These are phyloP conservation scores for Cherax quadricarinatus DNA, from an alignment of 1,140 invertebrate genomes.

Conservation along the genomic window DNA sequence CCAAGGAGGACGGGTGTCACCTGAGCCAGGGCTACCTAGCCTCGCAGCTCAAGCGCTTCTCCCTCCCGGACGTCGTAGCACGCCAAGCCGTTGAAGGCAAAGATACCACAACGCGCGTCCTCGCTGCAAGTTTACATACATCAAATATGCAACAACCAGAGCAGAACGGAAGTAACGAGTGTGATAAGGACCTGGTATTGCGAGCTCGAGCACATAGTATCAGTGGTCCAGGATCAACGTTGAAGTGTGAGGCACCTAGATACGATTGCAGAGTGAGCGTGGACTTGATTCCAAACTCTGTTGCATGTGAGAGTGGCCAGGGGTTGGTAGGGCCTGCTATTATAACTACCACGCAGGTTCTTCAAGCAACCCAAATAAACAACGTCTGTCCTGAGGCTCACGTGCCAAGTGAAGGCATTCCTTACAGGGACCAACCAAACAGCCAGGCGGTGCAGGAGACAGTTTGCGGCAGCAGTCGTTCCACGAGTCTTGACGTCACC, in stretches of 20 bases:
- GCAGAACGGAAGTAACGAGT: background rate
- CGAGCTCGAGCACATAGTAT: background rate
- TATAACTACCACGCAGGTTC: background rate
- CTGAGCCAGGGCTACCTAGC: background rate
- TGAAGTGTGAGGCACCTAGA: background rate
- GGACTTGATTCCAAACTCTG: background rate
- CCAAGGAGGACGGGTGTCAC: background rate
- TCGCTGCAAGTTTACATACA: background rate
- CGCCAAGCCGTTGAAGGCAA: background rate
- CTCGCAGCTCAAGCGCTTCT: slow-evolving; percentile 41
- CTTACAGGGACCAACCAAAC: slow-evolving; percentile 5
- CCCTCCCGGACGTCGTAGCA: slow-evolving; percentile 32
- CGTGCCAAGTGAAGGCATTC: background rate
- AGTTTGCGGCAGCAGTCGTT: background rate
- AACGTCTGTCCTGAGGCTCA: background rate
- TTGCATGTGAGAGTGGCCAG: background rate
- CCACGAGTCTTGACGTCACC: slow-evolving; percentile 13
- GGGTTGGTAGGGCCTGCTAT: background rate
- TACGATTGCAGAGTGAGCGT: background rate
- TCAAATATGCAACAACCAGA: background rate
- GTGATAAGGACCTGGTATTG: background rate
- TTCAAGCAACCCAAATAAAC: slow-evolving; percentile 14
- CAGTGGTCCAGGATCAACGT: background rate
- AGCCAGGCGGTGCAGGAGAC: background rate
- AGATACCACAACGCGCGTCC: slow-evolving; percentile 3